Evolutionary conservation across 2,113 vertebrate species (phyloP).

Genomic region (Barnardius zonarius): DNA sequence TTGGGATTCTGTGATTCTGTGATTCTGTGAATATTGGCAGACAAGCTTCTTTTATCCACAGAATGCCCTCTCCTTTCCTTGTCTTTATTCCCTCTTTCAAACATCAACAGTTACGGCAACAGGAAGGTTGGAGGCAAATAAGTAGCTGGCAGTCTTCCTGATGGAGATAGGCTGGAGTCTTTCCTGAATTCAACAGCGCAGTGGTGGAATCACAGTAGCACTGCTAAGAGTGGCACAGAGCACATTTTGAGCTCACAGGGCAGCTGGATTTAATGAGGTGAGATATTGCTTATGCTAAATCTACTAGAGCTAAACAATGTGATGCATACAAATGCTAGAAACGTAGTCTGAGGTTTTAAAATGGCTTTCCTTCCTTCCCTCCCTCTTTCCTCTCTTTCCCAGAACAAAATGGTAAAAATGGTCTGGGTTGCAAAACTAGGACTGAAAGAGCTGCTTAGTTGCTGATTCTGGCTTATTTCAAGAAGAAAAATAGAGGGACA

Average conservation of each 20-base stretch:
- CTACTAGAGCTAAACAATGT: not conserved
- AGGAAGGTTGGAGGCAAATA: not conserved
- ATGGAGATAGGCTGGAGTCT: not conserved
- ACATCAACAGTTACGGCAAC: not conserved
- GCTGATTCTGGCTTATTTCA: not conserved
- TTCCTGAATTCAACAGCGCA: not conserved
- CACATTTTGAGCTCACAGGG: not conserved
- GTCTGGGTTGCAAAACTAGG: not conserved
- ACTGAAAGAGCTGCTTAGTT: not conserved
- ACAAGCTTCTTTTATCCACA: not conserved
- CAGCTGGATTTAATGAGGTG: constrained; percentile 26
- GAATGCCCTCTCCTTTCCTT: not conserved
- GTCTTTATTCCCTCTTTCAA: not conserved
- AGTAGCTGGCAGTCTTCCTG: constrained; percentile 6
- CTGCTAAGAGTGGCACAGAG: not conserved
- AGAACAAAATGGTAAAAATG: not conserved
- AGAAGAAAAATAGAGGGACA: not conserved
- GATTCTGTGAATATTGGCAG: not conserved
- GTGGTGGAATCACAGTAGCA: not conserved
- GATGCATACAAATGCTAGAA: not conserved
- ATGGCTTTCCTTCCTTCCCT: not conserved
- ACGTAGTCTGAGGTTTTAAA: not conserved
- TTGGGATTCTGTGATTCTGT: too few relatives aligned
- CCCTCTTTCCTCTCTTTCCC: not conserved
- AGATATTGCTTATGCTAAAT: not conserved